phyloP scores from a whole-genome alignment of 2,113 vertebrate genomes.

The Egretta garzetta region DNA sequence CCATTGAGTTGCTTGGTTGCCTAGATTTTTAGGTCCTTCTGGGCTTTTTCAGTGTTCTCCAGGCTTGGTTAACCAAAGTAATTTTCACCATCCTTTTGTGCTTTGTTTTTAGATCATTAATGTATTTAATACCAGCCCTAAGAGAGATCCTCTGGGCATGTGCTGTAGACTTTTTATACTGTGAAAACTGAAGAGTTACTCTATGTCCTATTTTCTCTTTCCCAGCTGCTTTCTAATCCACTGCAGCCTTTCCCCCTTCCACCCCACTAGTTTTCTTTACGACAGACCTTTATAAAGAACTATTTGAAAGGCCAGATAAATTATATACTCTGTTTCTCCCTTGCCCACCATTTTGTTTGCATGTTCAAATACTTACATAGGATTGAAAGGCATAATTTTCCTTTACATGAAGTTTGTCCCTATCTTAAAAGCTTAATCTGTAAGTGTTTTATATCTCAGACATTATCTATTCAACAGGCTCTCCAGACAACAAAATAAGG shows the following conservation, averaged over 20 bases:
- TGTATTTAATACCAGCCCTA: not conserved
- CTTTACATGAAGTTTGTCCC: not conserved
- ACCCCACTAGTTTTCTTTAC: not conserved
- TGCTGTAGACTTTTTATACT: not conserved
- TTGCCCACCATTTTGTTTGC: not conserved
- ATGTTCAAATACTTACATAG: not conserved
- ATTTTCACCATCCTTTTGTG: not conserved
- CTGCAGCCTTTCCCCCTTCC: not conserved
- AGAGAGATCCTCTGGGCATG: not conserved
- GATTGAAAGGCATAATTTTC: not conserved
- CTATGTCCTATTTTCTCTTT: not conserved
- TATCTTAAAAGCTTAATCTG: not conserved
- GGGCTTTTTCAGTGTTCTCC: not conserved
- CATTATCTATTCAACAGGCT: not conserved
- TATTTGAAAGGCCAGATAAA: not conserved
- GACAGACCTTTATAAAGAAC: not conserved
- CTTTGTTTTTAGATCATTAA: conserved; percentile 8
- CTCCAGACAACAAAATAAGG: not conserved
- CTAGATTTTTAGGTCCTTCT: not conserved
- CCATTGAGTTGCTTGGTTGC: not conserved
- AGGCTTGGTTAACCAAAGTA: not conserved
- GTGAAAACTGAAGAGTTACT: not conserved
- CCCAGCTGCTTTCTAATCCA: not conserved
- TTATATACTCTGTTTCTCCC: not conserved
- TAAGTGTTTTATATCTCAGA: not conserved